phyloP scores from a whole-genome alignment of 2,797 vertebrate genomes.

The Epinephelus coioides region DNA sequence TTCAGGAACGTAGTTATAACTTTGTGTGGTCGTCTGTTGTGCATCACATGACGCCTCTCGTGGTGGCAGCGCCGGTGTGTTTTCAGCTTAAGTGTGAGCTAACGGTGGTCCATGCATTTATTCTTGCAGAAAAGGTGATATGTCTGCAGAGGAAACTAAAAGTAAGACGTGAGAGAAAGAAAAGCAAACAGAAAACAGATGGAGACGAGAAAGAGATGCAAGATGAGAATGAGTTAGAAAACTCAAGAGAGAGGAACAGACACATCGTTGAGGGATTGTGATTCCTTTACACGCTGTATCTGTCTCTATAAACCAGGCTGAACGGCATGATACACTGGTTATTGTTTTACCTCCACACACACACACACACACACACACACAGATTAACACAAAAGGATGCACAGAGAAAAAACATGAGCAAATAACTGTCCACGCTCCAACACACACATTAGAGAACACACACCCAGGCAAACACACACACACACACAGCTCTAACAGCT shows the following conservation, averaged over 20 bases:
- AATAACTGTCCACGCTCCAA: too few relatives aligned
- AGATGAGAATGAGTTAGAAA: neutral
- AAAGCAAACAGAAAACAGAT: neutral
- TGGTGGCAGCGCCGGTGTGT: too few relatives aligned
- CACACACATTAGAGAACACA: conserved; percentile 10
- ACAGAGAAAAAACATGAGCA: too few relatives aligned
- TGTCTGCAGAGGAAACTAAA: neutral
- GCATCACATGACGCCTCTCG: too few relatives aligned
- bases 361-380: too few relatives aligned
- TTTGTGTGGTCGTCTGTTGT: too few relatives aligned
- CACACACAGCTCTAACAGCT: conserved; percentile 43
- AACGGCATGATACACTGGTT: neutral
- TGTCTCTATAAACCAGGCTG: conserved; percentile 13
- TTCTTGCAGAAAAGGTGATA: neutral
- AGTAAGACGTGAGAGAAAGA: neutral
- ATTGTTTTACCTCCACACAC: neutral
- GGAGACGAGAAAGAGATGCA: neutral
- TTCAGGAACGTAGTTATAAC: too few relatives aligned
- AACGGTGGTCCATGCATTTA: too few relatives aligned
- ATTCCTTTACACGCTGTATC: neutral
- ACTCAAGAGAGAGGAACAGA: neutral
- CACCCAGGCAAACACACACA: neutral
- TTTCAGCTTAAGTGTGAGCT: too few relatives aligned
- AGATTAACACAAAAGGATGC: too few relatives aligned
- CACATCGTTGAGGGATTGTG: neutral